A percentile compares a stretch with the other conserved stretches of the same genome.
Conservation (phyloP, 2,113 vertebrate species). For the Ascaphus truei region DNA sequence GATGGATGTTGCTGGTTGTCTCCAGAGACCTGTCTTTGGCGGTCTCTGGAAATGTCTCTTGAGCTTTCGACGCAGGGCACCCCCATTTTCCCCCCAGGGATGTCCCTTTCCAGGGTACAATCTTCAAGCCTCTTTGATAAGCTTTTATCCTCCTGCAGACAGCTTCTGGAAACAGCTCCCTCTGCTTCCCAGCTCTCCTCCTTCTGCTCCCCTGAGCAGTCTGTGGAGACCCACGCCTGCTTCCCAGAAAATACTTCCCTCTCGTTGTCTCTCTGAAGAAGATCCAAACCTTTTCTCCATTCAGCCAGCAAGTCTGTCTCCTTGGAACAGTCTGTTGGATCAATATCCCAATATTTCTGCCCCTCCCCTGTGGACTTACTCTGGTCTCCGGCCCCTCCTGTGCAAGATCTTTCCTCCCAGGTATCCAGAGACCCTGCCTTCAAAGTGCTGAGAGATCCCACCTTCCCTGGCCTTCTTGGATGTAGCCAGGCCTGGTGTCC, state of each 20-base stretch:
- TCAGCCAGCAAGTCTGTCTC: slow-evolving; percentile 17
- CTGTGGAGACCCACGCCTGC: neutral
- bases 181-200: neutral
- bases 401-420: slow-evolving; percentile 5
- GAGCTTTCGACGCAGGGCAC: neutral
- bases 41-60: neutral
- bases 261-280: neutral
- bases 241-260: neutral
- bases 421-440: slow-evolving; percentile 6
- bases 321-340: neutral
- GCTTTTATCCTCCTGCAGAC: neutral
- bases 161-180: neutral
- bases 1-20: neutral
- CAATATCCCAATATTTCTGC: slow-evolving; percentile 13
- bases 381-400: neutral
- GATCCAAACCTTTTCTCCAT: slow-evolving; percentile 24
- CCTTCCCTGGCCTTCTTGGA: slow-evolving; percentile 47
- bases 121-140: slow-evolving; percentile 2
- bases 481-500: slow-evolving; percentile 70
- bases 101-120: neutral
- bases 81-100: neutral
- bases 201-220: neutral
- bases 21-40: neutral
- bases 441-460: slow-evolving; percentile 37
- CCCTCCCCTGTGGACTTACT: neutral